Evolutionary conservation across 1,140 invertebrate genomes (phyloP), one percentile per base, ranked within the genome.

Genomic region (Polyergus mexicanus): DNA sequence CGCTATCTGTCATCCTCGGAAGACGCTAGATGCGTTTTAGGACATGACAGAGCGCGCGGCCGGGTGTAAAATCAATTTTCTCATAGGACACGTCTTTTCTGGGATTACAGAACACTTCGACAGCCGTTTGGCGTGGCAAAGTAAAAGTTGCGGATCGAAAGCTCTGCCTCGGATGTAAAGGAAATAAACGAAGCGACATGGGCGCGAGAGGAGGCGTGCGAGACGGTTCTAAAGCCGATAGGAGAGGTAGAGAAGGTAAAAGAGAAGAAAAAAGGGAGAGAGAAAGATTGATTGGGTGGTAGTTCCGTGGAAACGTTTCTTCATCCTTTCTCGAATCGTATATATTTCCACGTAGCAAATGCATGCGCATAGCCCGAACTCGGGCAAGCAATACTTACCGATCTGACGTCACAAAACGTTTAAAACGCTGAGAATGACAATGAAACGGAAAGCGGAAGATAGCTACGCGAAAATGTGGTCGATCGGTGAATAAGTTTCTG

Each of bases 81-180:
- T 89, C 74, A 71, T 74, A 85, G 77, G 54, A 85, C 86, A 89
- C 84, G 80, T 88, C 88, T 89, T 86, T 84, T 86, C 85, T 62
- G 56, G 88, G 88, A 89, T 89, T 89, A 89, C 88, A 89, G 86
- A 89, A 89, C 80, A 89, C 88, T 89, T 75, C 83, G 88, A 89
- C 88, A 89, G 86, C 44, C 87, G 87, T 56, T 76, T 86, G 87
- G 68, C 74, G 51, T 66, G 38, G 83, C 58, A 66, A 86, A 86
- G 87, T 81, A 88, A 89, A 88, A 88, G 88, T 72, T 71, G 65
- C 75, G 77, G 88, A 88, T 86, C 87, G 88, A 75, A 86, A 89
- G 88, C 74, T 22, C 47, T 51, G 66, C 60, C 83, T 74, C 56
- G 83, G 77, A 86, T 89, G 65, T 88, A 86, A 77, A 84, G 88